Conservation (phyloP, 2,113 vertebrate species). For the Brevimyrus niger region DNA sequence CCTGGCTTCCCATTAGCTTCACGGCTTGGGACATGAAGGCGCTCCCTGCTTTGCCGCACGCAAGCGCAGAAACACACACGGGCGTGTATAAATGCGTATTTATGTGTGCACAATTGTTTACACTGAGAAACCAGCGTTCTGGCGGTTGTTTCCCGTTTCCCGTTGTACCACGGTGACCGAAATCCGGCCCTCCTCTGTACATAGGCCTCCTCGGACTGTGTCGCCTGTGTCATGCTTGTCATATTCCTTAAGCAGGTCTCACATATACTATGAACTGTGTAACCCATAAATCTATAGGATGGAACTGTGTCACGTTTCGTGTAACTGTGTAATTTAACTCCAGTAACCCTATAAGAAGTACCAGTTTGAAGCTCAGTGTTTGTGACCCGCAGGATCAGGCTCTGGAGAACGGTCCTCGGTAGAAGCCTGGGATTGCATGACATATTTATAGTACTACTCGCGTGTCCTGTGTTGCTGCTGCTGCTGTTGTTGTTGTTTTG, state of each 20-base stretch:
- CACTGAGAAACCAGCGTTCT: background rate
- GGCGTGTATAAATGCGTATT: background rate
- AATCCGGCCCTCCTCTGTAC: background rate
- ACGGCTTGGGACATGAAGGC: background rate
- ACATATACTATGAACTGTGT: background rate
- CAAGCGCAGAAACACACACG: background rate
- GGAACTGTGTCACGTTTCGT: constrained; percentile 1
- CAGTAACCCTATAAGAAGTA: constrained; percentile 8
- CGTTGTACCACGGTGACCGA: background rate
- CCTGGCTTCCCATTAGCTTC: background rate
- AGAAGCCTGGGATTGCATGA: constrained; percentile 8
- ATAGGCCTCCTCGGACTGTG: background rate
- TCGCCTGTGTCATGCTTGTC: background rate
- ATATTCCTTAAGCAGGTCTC: background rate
- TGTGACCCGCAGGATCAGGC: background rate
- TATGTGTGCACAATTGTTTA: constrained; percentile 8
- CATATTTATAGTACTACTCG: background rate
- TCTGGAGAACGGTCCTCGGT: background rate
- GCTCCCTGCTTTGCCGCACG: background rate
- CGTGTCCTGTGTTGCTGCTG: background rate
- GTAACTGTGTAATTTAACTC: constrained; percentile 15
- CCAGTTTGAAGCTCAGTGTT: constrained; percentile 2
- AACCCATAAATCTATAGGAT: background rate
- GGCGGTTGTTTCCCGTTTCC: background rate
- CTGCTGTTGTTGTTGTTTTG: background rate